A percentile compares a stretch with the other conserved stretches of the same genome.
phyloP scores from a whole-genome alignment of 2,888 invertebrate species.

The Drosophila mulleri region DNA sequence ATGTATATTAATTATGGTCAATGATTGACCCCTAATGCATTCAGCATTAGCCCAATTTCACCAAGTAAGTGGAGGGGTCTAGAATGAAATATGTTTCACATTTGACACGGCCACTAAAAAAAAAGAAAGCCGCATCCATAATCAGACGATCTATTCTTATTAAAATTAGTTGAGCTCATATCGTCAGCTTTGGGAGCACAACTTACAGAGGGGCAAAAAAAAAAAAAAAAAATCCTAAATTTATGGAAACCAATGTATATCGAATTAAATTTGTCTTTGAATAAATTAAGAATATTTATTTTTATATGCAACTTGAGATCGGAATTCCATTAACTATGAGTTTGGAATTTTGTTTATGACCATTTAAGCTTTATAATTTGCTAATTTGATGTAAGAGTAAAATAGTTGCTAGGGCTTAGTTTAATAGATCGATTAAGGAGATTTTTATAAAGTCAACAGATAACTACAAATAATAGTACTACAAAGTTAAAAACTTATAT shows the following conservation, averaged over 20 bases:
- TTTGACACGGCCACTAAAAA: background rate
- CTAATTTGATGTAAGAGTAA: background rate
- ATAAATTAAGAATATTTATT: conserved; percentile 5
- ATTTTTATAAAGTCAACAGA: background rate
- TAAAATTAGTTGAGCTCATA: conserved; percentile 36
- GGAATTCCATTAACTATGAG: conserved; percentile 3
- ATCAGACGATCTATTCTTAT: conserved; percentile 26
- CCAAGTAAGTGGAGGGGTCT: background rate
- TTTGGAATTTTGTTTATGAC: background rate
- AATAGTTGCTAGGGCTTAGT: background rate
- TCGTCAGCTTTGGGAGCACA: conserved; percentile 29
- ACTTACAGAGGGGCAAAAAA: background rate
- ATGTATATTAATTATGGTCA: background rate
- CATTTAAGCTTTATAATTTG: background rate
- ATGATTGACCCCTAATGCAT: background rate
- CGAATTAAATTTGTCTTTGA: background rate
- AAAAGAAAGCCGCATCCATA: background rate
- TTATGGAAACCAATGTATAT: conserved; percentile 4
- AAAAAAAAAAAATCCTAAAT: conserved; percentile 5
- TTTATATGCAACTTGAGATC: background rate
- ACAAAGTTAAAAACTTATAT: too few relatives aligned
- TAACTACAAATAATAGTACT: too few relatives aligned
- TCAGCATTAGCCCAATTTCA: conserved; percentile 23
- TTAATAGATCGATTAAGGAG: background rate
- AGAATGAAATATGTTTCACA: background rate